Percentiles rank a stretch among this genome's conserved stretches.
These are phyloP conservation scores for Orthonevra nobilis DNA, from an alignment of 2,888 invertebrate species.

Conservation along the genomic window DNA sequence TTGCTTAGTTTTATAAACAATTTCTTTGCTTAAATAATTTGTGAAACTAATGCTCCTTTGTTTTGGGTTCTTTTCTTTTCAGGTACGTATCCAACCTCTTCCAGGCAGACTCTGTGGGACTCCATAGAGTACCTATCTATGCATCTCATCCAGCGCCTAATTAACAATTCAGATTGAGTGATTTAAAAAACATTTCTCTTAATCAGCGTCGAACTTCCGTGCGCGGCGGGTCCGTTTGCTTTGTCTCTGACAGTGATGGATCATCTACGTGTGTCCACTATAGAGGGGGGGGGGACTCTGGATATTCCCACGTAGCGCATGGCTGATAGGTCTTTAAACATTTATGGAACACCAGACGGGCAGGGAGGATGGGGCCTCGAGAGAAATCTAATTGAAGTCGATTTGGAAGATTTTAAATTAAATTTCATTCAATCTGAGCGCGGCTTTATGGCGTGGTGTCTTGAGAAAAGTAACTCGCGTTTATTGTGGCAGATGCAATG, in stretches of 20 bases:
- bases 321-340: conserved; percentile 45
- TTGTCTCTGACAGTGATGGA: conserved; percentile 56
- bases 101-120: neutral
- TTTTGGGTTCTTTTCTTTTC: conserved; percentile 38
- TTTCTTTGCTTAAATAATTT: conserved; percentile 12
- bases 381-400: conserved; percentile 35
- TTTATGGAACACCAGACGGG: conserved; percentile 34
- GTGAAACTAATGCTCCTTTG: conserved; percentile 21
- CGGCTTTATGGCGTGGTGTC: no score
- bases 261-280: conserved; percentile 31
- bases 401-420: conserved; percentile 43
- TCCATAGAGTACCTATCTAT: conserved; percentile 8
- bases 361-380: conserved; percentile 3
- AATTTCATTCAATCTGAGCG: conserved; percentile 41
- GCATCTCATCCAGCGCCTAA: conserved; percentile 31
- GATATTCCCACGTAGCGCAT: conserved; percentile 54
- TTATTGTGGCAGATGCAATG: conserved; percentile 9
- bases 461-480: neutral
- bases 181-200: conserved; percentile 37
- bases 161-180: conserved; percentile 62
- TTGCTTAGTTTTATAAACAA: neutral
- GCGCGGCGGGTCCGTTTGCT: conserved; percentile 32
- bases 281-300: no score
- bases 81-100: conserved; percentile 44
- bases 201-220: conserved; percentile 56